Percentiles rank a stretch among this genome's conserved stretches.
Conservation (phyloP, 1,140 invertebrate genomes). For the Trachymyrmex septentrionalis region DNA sequence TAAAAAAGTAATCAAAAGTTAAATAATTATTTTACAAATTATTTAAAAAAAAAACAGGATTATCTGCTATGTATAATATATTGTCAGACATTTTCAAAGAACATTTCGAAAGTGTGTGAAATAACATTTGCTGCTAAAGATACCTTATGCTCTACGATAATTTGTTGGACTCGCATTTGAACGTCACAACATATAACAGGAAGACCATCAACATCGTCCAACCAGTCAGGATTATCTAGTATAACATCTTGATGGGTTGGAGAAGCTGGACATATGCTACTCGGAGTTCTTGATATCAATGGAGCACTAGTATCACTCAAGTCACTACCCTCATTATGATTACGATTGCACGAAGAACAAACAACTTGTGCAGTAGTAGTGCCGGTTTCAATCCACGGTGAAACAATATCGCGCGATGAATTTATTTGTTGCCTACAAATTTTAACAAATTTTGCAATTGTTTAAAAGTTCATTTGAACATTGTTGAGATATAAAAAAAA, state of each 20-base stretch:
- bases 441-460: background rate
- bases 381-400: constrained; percentile 75
- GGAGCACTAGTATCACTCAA: constrained; percentile 83
- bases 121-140: constrained; percentile 2
- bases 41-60: background rate
- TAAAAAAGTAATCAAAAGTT: constrained; percentile 78
- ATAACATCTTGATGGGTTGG: constrained; percentile 82
- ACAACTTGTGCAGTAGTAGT: constrained; percentile 69
- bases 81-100: background rate
- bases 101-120: background rate
- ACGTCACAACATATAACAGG: constrained; percentile 92
- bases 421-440: constrained; percentile 74
- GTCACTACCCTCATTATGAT: constrained; percentile 82
- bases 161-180: constrained; percentile 92
- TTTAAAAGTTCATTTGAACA: background rate
- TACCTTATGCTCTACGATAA: constrained; percentile 93
- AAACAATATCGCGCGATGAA: constrained; percentile 75
- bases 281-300: constrained; percentile 83
- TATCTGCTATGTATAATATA: background rate
- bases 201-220: constrained; percentile 92
- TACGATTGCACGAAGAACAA: constrained; percentile 71
- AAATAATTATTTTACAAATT: background rate
- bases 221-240: constrained; percentile 84
- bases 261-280: constrained; percentile 84
- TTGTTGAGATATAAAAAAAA: background rate